A percentile compares a stretch with the other conserved stretches of the same genome.
Evolutionary conservation across 2,888 invertebrate species (phyloP).

Genomic region (Argyra leucocephala): DNA sequence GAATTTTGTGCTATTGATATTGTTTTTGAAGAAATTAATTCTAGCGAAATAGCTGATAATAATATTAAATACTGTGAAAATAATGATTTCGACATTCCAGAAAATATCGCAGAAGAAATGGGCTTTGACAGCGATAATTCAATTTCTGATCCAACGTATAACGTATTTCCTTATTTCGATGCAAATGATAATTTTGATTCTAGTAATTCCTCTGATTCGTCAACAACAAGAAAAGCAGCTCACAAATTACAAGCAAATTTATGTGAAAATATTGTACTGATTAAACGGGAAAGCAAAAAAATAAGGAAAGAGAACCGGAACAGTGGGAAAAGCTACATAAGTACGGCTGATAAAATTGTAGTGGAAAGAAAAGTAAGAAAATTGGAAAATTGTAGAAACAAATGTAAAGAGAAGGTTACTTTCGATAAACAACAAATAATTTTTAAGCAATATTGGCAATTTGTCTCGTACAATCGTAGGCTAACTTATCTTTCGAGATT

Average conservation of each 20-base stretch:
- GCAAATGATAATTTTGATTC: background rate
- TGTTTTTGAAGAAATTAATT: too few relatives aligned
- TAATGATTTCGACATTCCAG: background rate
- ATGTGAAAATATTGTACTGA: background rate
- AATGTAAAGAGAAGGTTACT: background rate
- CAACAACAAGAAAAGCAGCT: background rate
- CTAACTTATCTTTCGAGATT: background rate
- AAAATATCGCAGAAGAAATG: background rate
- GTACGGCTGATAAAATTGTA: background rate
- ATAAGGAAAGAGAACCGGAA: background rate
- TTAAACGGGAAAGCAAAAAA: background rate
- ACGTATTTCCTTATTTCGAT: background rate
- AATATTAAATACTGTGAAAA: background rate
- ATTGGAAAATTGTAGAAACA: slow-evolving; percentile 4
- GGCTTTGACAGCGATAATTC: background rate
- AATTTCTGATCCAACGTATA: background rate
- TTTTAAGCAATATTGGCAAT: slow-evolving; percentile 2
- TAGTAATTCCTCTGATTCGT: background rate
- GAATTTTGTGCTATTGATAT: too few relatives aligned
- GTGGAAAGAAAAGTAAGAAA: background rate
- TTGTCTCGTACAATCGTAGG: background rate
- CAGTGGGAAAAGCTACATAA: background rate
- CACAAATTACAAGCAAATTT: background rate
- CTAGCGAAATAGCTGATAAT: background rate
- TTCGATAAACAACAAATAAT: background rate